Conservation (phyloP, 2,797 vertebrate genomes). For the Sebastiscus tertius region DNA sequence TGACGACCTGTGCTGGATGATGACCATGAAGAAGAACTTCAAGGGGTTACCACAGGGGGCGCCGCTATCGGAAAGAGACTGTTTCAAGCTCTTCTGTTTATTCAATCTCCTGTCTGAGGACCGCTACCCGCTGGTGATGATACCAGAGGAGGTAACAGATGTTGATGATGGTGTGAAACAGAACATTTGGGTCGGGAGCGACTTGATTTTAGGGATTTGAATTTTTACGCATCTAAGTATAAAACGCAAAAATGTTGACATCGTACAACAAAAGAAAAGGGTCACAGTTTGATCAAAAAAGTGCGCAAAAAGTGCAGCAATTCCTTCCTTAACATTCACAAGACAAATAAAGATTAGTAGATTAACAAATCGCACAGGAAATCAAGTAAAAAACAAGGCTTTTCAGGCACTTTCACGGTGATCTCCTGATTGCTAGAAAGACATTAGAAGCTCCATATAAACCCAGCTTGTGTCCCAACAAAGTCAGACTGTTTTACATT, state of each 20-base stretch:
- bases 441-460: neutral
- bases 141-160: slow-evolving; percentile 80
- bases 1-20: slow-evolving; percentile 87
- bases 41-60: slow-evolving; percentile 45
- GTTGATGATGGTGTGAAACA: neutral
- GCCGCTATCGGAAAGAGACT: slow-evolving; percentile 75
- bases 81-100: slow-evolving; percentile 87
- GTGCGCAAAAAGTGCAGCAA: neutral
- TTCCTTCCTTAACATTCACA: neutral
- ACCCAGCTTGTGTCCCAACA: neutral
- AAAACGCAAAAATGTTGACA: neutral
- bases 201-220: neutral
- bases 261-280: neutral
- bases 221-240: rapidly evolving
- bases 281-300: neutral
- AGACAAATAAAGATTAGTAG: neutral
- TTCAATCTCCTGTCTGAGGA: slow-evolving; percentile 88
- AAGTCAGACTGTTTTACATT: neutral
- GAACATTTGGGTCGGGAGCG: too few relatives aligned
- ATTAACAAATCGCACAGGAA: neutral
- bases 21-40: slow-evolving; percentile 87
- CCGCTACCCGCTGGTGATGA: slow-evolving; percentile 85
- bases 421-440: neutral
- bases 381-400: neutral
- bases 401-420: neutral